Conservation (phyloP, 2,113 vertebrate genomes). For the Cyprinodon tularosa region DNA sequence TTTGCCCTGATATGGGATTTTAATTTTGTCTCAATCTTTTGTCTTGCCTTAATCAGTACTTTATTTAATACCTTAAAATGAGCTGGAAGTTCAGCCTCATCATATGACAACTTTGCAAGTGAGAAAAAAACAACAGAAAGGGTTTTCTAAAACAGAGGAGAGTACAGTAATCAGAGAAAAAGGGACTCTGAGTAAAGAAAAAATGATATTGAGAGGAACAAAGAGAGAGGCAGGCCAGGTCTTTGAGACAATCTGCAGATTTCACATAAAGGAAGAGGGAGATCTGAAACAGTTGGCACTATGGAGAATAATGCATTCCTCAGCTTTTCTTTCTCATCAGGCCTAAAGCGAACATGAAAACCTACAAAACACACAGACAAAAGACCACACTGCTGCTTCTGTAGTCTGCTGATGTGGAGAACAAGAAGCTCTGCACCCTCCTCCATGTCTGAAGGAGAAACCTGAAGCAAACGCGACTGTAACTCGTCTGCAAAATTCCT, state of each 20-base stretch:
- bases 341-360: slow-evolving; percentile 71
- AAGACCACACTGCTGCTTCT: slow-evolving; percentile 57
- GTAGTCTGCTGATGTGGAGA: slow-evolving; percentile 52
- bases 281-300: slow-evolving; percentile 67
- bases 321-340: slow-evolving; percentile 66
- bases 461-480: slow-evolving; percentile 46
- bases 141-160: slow-evolving; percentile 25
- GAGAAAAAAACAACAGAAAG: neutral
- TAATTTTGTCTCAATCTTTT: neutral
- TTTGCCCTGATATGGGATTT: neutral
- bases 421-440: slow-evolving; percentile 19
- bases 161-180: slow-evolving; percentile 55
- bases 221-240: slow-evolving; percentile 43
- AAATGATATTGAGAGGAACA: slow-evolving; percentile 35
- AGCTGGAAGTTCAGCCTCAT: slow-evolving; percentile 28
- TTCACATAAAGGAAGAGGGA: slow-evolving; percentile 59
- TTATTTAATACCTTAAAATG: slow-evolving; percentile 33
- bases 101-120: slow-evolving; percentile 40
- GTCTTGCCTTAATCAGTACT: neutral
- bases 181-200: slow-evolving; percentile 42
- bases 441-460: slow-evolving; percentile 33
- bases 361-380: slow-evolving; percentile 47
- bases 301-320: slow-evolving; percentile 62
- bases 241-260: slow-evolving; percentile 68
- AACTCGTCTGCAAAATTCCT: slow-evolving; percentile 37